Conservation (phyloP, 2,113 vertebrate genomes). For the Oxyruncus cristatus region DNA sequence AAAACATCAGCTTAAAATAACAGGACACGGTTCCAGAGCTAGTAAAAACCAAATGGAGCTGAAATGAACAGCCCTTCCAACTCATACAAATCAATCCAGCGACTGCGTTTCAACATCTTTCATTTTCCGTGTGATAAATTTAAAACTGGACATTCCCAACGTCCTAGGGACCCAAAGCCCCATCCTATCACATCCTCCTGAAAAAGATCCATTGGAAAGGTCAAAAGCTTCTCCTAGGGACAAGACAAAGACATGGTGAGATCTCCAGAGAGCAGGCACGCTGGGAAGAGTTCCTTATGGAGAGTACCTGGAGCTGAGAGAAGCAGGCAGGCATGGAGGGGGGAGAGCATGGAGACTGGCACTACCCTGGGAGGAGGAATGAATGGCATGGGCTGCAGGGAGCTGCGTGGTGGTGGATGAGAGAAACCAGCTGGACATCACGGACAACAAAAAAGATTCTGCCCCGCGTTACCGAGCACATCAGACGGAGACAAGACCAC, state of each 20-base stretch:
- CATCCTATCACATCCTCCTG: neutral
- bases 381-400: neutral
- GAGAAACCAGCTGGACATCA: neutral
- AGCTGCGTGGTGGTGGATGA: neutral
- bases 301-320: constrained; percentile 39
- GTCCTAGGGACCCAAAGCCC: neutral
- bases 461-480: neutral
- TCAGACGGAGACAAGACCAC: neutral
- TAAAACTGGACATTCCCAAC: neutral
- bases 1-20: neutral
- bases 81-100: neutral
- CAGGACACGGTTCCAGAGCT: neutral
- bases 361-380: constrained; percentile 6
- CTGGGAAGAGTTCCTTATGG: neutral
- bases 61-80: neutral
- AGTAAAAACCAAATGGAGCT: neutral
- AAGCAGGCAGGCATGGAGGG: neutral
- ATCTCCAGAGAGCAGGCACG: neutral
- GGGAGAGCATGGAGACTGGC: neutral
- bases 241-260: constrained; percentile 2
- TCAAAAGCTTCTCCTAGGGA: constrained; percentile 5
- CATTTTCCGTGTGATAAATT: neutral
- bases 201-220: neutral
- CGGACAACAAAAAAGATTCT: neutral
- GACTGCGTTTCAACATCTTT: neutral